phyloP scores from a whole-genome alignment of 2,113 vertebrate species.

The Sceloporus tristichus region DNA sequence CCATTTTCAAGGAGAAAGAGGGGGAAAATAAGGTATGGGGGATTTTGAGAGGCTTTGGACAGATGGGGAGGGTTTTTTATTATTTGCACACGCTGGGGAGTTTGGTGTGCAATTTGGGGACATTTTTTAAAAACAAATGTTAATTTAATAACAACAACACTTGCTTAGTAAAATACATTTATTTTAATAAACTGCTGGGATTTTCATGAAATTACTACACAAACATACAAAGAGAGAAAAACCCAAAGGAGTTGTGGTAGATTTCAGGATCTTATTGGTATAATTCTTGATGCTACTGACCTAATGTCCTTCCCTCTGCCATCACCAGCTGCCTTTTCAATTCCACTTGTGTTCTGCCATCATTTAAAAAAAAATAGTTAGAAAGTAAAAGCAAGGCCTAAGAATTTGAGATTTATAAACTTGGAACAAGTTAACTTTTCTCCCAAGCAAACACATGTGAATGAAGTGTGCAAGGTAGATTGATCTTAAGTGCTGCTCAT shows the following conservation, averaged over 20 bases:
- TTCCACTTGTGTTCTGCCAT: neutral
- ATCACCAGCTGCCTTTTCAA: neutral
- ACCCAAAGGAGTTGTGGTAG: no score
- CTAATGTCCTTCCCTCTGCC: no score
- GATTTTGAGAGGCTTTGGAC: no score
- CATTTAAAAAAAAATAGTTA: neutral
- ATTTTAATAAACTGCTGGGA: neutral
- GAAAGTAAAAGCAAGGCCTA: neutral
- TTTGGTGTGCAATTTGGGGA: no score
- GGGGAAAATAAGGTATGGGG: no score
- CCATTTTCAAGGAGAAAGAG: no score
- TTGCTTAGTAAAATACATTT: neutral
- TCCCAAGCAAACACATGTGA: slow-evolving; percentile 57
- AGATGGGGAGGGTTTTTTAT: no score
- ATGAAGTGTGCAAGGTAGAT: slow-evolving; percentile 64
- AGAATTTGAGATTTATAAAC: slow-evolving; percentile 21
- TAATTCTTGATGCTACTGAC: neutral
- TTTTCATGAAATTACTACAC: neutral
- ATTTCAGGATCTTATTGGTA: neutral
- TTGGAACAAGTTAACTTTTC: slow-evolving; percentile 28
- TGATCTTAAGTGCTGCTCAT: slow-evolving; percentile 73
- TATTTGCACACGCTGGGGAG: no score
- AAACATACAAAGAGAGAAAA: neutral
- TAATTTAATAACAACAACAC: neutral
- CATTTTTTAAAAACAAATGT: no score